Base-by-base conservation (phyloP, 2,888 invertebrate genomes). In the Anarsia innoxiella region DNA sequence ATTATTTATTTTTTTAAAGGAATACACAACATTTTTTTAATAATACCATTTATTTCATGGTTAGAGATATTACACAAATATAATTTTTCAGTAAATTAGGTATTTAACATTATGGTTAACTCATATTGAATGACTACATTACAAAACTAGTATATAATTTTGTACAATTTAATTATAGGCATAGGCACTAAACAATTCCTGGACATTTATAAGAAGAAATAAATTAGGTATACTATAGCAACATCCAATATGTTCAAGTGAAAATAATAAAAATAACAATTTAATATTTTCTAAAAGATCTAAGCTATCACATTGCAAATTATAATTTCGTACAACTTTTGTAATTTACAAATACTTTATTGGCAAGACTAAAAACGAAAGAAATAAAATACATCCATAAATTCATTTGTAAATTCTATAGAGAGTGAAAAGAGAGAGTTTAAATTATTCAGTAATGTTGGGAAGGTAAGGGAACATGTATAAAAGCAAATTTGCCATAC, bases 311-410 rank as follows among this genome's bases (percentile, higher is more conserved):
- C 79, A 77, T 53, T 65, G 66, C 66, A 74, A 69, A 69, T 65
- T 62, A 65, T 64, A 70, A 66, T 67, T 70, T 69, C 59, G 59
- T 66, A 66, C 59, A 49, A 66, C 56, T 64, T 66, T 59, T 64
- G 34, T 53, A 63, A 63, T 70, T 65, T 66, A 71, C 61, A 74
- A 74, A 79, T 77, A 83, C 71, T 82, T 76, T 59, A 79, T 73
- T 84, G 84, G 84, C 84, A 84, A 84, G 84, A 84, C 62, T 74
- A 70, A 68, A 64, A n/a, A n/a, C n/a, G n/a, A n/a, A 58, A 59
- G 59, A 65, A 62, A 58, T 58, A 56, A 63, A 64, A 58, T 70
- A 69, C 57, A 66, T 66, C 56, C 53, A 64, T 70, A 69, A 72
- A 75, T 70, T 73, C 63, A 59, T 69, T 56, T 53, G 54, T 74